Base-by-base conservation (phyloP, 2,113 vertebrate species). In the Austrofundulus limnaeus region DNA sequence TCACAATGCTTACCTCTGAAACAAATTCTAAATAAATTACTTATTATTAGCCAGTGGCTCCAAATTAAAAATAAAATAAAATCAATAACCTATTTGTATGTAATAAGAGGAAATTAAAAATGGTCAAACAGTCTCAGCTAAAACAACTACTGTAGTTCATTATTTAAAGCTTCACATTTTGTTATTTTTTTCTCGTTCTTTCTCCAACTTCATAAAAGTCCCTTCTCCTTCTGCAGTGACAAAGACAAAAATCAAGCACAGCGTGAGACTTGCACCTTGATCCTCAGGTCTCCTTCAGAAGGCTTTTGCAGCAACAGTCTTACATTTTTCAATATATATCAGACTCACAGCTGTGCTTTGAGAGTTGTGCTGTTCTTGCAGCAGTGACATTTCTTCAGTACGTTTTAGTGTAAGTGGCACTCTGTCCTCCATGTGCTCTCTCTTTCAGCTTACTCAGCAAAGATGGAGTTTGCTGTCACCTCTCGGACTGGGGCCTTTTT, bases 101-200 rank as follows among this genome's bases (percentile, higher is more conserved):
- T 77, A 41, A 71, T 75, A 25, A 61, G 25, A 9, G 37, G 58
- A n/a, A 72, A 48, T 75, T 66, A 66, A 16, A n/a, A 38, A 41
- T 45, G 37, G 53, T 66, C 37, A 46, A 51, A 14, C 42, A 47
- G 17, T 16, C 19, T 21, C 14, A 23, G 4, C 16, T 49, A 23
- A 54, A 12, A 31, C 13, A 37, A 24, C 9, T 23, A n/a, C n/a
- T n/a, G n/a, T n/a, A 15, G 19, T 56, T 49, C 4, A 9, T 31
- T 31, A n/a, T 57, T 49, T 14, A 41, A 48, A 23, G 19, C 28
- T 61, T 54, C 42, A 50, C 45, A 48, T 63, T 54, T 20, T n/a
- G 62, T 34, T 5, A 5, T 34, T 34, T 10, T 34, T 5, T 5
- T 21, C 19, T 5, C n/a, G 68, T 34, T 47, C 25, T 48, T 48